A percentile compares a stretch with the other conserved stretches of the same genome.
Evolutionary conservation across 2,797 vertebrate species (phyloP).

Genomic region (Sciaenops ocellatus): DNA sequence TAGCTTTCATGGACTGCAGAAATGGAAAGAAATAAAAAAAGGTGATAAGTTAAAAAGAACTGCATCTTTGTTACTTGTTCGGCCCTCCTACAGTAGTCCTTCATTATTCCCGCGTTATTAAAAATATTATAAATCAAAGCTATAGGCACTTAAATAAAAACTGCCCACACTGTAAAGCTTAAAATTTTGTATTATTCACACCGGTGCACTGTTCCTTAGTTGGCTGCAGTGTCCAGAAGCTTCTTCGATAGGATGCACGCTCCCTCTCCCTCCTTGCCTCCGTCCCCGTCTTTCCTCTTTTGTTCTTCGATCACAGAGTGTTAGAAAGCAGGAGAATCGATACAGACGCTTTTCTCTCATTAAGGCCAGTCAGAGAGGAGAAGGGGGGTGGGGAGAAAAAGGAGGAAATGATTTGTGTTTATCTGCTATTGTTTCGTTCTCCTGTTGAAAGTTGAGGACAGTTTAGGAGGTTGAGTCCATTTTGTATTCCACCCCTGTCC

Average conservation of each 20-base stretch:
- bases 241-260: constrained; percentile 26
- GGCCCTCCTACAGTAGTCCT: neutral
- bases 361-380: constrained; percentile 56
- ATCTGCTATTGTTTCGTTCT: constrained; percentile 14
- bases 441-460: constrained; percentile 3
- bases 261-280: constrained; percentile 7
- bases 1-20: neutral
- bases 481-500: neutral
- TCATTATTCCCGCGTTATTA: neutral
- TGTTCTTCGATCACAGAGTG: constrained; percentile 59
- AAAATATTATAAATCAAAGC: neutral
- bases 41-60: neutral
- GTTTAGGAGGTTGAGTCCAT: constrained; percentile 7
- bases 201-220: neutral
- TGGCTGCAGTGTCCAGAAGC: constrained; percentile 40
- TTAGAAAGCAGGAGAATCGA: constrained; percentile 64
- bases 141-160: neutral
- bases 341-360: constrained; percentile 66
- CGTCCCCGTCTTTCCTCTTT: constrained; percentile 40
- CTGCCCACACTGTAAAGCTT: constrained; percentile 3
- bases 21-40: neutral
- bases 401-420: constrained; percentile 25
- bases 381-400: neutral
- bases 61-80: neutral
- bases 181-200: constrained; percentile 16